phyloP scores from a whole-genome alignment of 2,113 vertebrate genomes.

The Datnioides undecimradiatus region DNA sequence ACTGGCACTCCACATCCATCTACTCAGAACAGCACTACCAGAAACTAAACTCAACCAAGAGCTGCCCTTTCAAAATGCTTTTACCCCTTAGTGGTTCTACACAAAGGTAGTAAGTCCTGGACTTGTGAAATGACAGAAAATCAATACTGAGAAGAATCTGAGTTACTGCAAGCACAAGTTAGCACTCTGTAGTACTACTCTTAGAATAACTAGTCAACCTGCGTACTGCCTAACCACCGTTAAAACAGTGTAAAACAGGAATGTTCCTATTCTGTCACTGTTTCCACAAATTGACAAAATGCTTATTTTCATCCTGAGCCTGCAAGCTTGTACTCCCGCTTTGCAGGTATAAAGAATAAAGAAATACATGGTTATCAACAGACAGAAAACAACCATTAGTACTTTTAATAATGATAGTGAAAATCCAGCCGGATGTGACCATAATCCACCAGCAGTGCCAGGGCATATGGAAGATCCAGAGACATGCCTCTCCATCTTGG shows the following conservation, averaged over 20 bases:
- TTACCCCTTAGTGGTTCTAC: slow-evolving; percentile 48
- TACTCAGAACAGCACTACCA: slow-evolving; percentile 72
- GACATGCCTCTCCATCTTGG: slow-evolving; percentile 81
- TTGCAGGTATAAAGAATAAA: slow-evolving; percentile 20
- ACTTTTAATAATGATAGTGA: slow-evolving; percentile 22
- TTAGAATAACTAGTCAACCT: slow-evolving; percentile 14
- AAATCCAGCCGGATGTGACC: slow-evolving; percentile 48
- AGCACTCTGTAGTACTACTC: slow-evolving; percentile 8
- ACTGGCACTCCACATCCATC: slow-evolving; percentile 82
- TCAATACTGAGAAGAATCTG: slow-evolving; percentile 40
- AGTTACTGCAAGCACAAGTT: slow-evolving; percentile 3
- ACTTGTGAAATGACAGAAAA: slow-evolving; percentile 63
- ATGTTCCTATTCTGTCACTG: neutral
- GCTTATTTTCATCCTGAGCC: neutral
- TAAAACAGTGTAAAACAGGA: too few species aligned
- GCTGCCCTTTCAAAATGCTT: slow-evolving; percentile 76
- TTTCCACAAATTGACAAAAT: neutral
- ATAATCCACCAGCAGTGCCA: slow-evolving; percentile 54
- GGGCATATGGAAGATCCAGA: slow-evolving; percentile 59
- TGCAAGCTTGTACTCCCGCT: neutral
- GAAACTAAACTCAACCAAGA: slow-evolving; percentile 62
- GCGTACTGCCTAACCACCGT: neutral
- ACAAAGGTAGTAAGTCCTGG: slow-evolving; percentile 51
- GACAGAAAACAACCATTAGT: slow-evolving; percentile 14
- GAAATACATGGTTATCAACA: slow-evolving; percentile 31